Percentiles rank a stretch among this genome's conserved stretches.
Evolutionary conservation across 2,113 vertebrate genomes (phyloP).

Genomic region (Cebus imitator): DNA sequence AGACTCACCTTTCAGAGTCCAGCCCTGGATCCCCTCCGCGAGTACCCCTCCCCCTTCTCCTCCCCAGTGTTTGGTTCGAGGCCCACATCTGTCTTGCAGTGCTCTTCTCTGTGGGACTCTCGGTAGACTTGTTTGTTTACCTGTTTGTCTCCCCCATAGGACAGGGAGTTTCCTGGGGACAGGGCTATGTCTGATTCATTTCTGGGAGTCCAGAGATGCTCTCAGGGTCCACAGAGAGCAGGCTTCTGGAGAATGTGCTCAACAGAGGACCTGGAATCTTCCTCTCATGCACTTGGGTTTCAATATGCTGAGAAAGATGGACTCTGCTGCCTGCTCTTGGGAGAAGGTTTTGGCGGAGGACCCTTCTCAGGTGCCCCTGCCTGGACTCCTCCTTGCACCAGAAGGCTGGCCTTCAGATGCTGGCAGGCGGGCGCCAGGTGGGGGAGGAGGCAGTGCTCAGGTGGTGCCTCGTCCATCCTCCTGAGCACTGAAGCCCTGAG

Average conservation of each 20-base stretch:
- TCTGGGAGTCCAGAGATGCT: background rate
- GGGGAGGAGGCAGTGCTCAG: background rate
- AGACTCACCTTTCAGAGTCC: background rate
- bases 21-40: too few species aligned
- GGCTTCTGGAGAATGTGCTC: background rate
- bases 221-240: background rate
- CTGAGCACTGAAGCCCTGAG: background rate
- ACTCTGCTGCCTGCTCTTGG: background rate
- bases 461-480: background rate
- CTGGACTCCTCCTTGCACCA: fast-evolving
- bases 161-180: background rate
- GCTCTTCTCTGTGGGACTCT: background rate
- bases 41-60: fast-evolving
- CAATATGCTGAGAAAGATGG: fast-evolving
- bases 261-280: fast-evolving
- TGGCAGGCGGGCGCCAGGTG: background rate
- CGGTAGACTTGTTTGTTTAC: background rate
- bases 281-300: background rate
- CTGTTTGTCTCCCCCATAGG: background rate
- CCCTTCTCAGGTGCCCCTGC: background rate
- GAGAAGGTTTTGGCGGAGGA: background rate
- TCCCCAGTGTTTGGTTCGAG: fast-evolving
- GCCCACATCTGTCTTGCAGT: too few species aligned
- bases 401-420: background rate
- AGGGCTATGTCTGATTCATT: background rate